These are phyloP conservation scores for Ypsolopha scabrella DNA, from an alignment of 2,888 invertebrate species.

Conservation along the genomic window DNA sequence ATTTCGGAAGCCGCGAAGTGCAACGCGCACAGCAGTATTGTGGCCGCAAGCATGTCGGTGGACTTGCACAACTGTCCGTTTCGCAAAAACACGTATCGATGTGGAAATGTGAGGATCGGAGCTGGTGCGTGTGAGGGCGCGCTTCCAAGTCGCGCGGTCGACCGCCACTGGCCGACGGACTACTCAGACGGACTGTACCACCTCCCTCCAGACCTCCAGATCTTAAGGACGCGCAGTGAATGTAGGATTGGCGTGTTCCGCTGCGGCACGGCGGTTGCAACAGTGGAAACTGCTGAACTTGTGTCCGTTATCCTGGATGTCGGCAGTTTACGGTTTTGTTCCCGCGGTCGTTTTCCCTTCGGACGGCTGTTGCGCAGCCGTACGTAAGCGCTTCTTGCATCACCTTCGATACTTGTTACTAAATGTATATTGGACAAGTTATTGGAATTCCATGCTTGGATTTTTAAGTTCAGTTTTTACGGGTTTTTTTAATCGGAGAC, in stretches of 20 bases:
- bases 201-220: constrained; percentile 22
- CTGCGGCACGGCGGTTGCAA: constrained; percentile 8
- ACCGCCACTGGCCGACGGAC: constrained; percentile 36
- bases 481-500: too few species aligned
- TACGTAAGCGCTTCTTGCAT: too few species aligned
- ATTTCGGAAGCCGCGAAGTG: constrained; percentile 50
- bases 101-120: constrained; percentile 13
- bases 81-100: constrained; percentile 15
- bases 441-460: too few species aligned
- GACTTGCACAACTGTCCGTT: constrained; percentile 32
- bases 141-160: constrained; percentile 48
- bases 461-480: too few species aligned
- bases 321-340: constrained; percentile 10
- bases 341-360: constrained; percentile 5
- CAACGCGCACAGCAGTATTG: constrained; percentile 40
- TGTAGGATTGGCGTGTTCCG: constrained; percentile 11
- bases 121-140: constrained; percentile 27
- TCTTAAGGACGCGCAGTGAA: constrained; percentile 22
- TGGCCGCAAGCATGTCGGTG: constrained; percentile 35
- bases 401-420: too few species aligned
- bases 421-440: too few species aligned
- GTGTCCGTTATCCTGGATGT: constrained; percentile 3
- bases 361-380: too few species aligned
- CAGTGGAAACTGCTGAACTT: constrained; percentile 12
- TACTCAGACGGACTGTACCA: constrained; percentile 9